Evolutionary conservation across 2,797 vertebrate species (phyloP), one percentile per base, ranked within the genome.

Genomic region (Emydoidea blandingii): DNA sequence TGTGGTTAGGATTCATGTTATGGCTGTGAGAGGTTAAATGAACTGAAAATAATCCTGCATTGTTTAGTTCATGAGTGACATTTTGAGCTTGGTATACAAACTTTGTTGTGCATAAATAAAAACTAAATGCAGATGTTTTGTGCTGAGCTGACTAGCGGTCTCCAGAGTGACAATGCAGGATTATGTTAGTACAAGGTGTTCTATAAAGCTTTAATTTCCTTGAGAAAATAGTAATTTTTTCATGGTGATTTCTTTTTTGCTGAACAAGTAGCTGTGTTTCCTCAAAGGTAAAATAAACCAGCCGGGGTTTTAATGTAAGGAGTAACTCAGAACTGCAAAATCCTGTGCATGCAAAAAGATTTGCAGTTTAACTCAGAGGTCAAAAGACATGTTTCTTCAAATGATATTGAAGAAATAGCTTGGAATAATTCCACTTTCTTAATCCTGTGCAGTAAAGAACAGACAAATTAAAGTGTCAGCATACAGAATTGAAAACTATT

Each of bases 231-330:
- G 65, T 93, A 89, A 95, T 97, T 96, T 96, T 97, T 95, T 96
- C 81, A 89, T 1, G 14, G 82, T 95, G 93, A 91, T 94, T 89
- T 96, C 87, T 80, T 92, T 97, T 96, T 93, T 97, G 96, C 96
- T 97, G 96, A 97, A 96, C 87, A 96, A 97, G 94, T 95, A 85
- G 82, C 93, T 97, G 79, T 79, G 57, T 96, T 96, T 97, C 95
- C 95, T 97, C 88, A 91, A 83, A 89, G 65, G 95, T 84, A 97
- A 96, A 95, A 95, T 96, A 96, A 97, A 96, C 88, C 96, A 96
- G 93, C 84, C 96, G 95, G 87, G 91, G 88, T 92, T 91, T 97
- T 96, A 95, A 96, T 92, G 92, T 92, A 72, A 91, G 54, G 47
- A 95, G 89, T 95, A 97, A 95, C 84, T 93, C 88, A 93, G 72